Base-by-base conservation (phyloP, 2,888 invertebrate species). In the Drosophila nigricruria region DNA sequence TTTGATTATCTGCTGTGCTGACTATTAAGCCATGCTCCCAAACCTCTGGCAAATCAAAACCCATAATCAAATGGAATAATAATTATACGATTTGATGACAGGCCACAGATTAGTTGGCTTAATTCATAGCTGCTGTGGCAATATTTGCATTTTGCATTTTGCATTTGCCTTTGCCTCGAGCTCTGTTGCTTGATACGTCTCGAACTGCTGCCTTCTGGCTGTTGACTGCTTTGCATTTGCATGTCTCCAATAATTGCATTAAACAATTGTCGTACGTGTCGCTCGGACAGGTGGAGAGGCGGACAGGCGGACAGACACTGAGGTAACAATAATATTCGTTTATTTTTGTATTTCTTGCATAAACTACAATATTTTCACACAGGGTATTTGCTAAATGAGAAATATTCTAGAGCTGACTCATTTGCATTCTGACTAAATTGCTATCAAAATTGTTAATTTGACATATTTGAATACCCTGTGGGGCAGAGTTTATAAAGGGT, bases 161-260 rank as follows among this genome's bases (percentile, higher is more conserved):
- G 52, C 25, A 36, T 23, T 77, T 61, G 72, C 72, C 52, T 23
- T 77, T 61, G 72, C 72, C 52, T 72, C 43, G 9, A 65, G 70
- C 73, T 36, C 27, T 45, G 61, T 63, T 53, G 59, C 42, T 47
- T 53, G 69, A 56, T 65, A 43, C 40, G 60, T 23, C 61, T 43
- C 62, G 45, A 52, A 59, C 36, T 58, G 42, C 43, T 47, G 32
- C 30, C 52, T 36, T 18, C 54, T 34, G 30, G 30, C 53, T 53
- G 47, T 36, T 43, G 65, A 23, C 74, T 52, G 58, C 58, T 62
- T 62, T 42, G 58, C 61, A 77, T 75, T 75, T 76, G 77, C 73
- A 77, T 77, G 65, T 57, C 69, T 61, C 64, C 58, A 77, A 76
- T 76, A 76, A 75, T 75, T 75, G 52, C 67, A 76, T 75, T 76